A percentile compares a stretch with the other conserved stretches of the same genome.
Evolutionary conservation across 1,140 invertebrate species (phyloP).

Genomic region (Pogonognathellus flavescens): DNA sequence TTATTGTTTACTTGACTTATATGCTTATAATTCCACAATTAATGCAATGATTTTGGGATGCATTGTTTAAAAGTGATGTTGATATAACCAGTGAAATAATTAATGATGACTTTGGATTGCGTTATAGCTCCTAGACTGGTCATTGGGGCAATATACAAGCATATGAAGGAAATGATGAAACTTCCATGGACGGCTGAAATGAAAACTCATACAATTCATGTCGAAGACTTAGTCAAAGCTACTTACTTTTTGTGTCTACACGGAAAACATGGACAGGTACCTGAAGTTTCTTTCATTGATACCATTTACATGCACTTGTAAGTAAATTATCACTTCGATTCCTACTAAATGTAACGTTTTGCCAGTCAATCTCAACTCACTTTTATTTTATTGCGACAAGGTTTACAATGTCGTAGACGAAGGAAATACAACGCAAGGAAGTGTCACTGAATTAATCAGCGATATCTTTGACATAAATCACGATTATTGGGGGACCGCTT

Average conservation of each 20-base stretch:
- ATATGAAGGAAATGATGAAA: conserved; percentile 91
- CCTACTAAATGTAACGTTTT: too few relatives aligned
- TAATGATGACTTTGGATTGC: not conserved
- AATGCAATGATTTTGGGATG: too few relatives aligned
- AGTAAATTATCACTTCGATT: too few relatives aligned
- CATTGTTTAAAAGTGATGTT: too few relatives aligned
- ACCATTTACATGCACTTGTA: not conserved
- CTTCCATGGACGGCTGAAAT: conserved; percentile 88
- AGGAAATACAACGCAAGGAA: conserved; percentile 85
- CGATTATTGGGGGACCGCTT: conserved; percentile 84
- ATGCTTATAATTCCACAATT: too few relatives aligned
- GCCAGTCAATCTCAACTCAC: too few relatives aligned
- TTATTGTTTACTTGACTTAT: too few relatives aligned
- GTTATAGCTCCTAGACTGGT: conserved; percentile 83
- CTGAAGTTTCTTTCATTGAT: not conserved
- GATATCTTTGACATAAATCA: conserved; percentile 89
- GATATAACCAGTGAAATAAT: too few relatives aligned
- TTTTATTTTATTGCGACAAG: conserved; percentile 70
- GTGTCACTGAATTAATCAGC: conserved; percentile 81
- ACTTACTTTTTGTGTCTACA: conserved; percentile 78
- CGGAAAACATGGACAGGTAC: conserved; percentile 70
- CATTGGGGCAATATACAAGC: conserved; percentile 88
- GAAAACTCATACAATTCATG: conserved; percentile 89
- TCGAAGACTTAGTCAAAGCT: conserved; percentile 83
- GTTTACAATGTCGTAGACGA: conserved; percentile 88